Evolutionary conservation across 2,797 vertebrate species (phyloP).

Genomic region (Arrhamphus sclerolepis): DNA sequence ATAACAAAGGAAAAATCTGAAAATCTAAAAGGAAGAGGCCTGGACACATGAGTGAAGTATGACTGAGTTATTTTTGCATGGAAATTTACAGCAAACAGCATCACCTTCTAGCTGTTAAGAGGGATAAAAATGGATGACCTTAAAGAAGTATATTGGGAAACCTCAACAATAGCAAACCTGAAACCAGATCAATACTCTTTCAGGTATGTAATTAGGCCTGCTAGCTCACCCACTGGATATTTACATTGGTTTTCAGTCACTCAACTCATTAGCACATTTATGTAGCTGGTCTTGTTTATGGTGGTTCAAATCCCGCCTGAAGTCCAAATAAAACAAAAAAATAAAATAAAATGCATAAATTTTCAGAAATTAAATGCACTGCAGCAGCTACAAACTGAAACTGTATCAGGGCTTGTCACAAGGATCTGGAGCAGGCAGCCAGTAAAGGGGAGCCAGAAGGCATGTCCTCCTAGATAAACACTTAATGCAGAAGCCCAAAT

Average conservation of each 20-base stretch:
- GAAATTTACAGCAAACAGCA: background rate
- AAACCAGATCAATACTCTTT: slow-evolving; percentile 31
- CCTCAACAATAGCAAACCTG: slow-evolving; percentile 13
- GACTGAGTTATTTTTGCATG: background rate
- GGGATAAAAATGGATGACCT: too few species aligned
- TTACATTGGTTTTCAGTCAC: slow-evolving; percentile 27
- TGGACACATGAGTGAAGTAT: background rate
- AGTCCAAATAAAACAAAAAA: background rate
- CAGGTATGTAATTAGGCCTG: slow-evolving; percentile 27
- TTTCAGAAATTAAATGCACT: background rate
- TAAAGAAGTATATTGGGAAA: slow-evolving; percentile 33
- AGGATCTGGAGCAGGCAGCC: too few species aligned
- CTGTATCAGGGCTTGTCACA: too few species aligned
- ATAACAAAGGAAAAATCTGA: slow-evolving; percentile 1
- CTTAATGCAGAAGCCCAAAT: too few species aligned
- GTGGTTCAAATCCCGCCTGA: background rate
- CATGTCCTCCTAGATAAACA: too few species aligned
- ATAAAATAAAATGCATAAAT: background rate
- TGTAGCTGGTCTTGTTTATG: slow-evolving; percentile 1
- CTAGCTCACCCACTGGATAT: slow-evolving; percentile 10
- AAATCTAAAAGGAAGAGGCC: slow-evolving; percentile 12
- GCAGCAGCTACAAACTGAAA: background rate
- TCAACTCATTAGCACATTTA: slow-evolving; percentile 7
- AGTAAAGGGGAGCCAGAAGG: too few species aligned
- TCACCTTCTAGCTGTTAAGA: too few species aligned